phyloP scores from a whole-genome alignment of 2,113 vertebrate species.

The Pagrus major region DNA sequence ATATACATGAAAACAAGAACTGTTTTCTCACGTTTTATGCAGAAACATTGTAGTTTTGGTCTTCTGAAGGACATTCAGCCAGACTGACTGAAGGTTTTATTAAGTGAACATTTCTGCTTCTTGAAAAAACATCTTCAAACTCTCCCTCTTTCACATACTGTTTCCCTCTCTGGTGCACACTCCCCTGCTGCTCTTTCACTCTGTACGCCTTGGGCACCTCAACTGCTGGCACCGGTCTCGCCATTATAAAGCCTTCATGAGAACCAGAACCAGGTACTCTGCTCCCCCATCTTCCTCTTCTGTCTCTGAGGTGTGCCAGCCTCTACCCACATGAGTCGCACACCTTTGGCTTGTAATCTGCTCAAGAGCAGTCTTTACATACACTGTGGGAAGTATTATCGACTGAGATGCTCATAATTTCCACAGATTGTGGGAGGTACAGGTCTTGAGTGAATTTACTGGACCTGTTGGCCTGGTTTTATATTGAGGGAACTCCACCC shows the following conservation, averaged over 20 bases:
- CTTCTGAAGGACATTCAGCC: conserved; percentile 13
- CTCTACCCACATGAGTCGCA: conserved; percentile 26
- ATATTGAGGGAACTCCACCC: conserved; percentile 15
- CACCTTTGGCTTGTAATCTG: conserved; percentile 60
- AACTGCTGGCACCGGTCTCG: conserved; percentile 54
- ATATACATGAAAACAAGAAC: not conserved
- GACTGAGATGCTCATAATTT: conserved; percentile 31
- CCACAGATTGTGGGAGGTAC: conserved; percentile 28
- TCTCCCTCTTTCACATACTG: not conserved
- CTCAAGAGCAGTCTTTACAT: conserved; percentile 34
- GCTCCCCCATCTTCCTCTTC: conserved; percentile 30
- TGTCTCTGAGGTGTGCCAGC: conserved; percentile 51
- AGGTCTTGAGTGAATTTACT: conserved; percentile 29
- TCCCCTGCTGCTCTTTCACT: conserved; percentile 49
- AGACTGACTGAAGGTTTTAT: conserved; percentile 24
- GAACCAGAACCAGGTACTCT: conserved; percentile 66
- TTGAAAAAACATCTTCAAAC: conserved; percentile 27
- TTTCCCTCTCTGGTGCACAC: conserved; percentile 34
- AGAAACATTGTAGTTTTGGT: not conserved
- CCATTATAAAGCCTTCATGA: conserved; percentile 63
- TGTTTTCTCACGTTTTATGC: not conserved
- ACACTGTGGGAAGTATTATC: conserved; percentile 28
- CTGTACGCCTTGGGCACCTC: conserved; percentile 54
- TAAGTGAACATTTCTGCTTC: conserved; percentile 16
- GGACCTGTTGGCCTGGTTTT: conserved; percentile 12